A percentile compares a stretch with the other conserved stretches of the same genome.
These are phyloP conservation scores for Drosophila limbata DNA, from an alignment of 2,888 invertebrate genomes.

Conservation along the genomic window DNA sequence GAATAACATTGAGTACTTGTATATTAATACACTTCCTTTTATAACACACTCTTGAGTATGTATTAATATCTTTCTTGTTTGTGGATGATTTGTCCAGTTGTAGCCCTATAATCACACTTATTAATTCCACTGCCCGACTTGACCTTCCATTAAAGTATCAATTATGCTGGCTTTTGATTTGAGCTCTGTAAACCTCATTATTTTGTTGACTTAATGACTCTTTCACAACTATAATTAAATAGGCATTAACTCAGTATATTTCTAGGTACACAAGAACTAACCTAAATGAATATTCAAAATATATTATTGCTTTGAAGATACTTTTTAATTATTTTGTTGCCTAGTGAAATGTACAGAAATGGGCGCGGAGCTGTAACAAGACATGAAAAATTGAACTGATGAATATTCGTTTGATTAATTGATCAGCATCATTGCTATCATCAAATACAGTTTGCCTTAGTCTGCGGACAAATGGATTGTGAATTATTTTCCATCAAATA, in stretches of 20 bases:
- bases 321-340: not conserved
- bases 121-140: not conserved
- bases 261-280: not conserved
- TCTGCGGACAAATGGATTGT: conserved; percentile 51
- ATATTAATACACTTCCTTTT: not conserved
- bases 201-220: conserved; percentile 5
- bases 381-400: conserved; percentile 50
- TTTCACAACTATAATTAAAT: conserved; percentile 10
- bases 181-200: not conserved
- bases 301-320: not conserved
- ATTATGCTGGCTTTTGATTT: conserved; percentile 1
- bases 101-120: conserved; percentile 8
- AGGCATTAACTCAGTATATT: conserved; percentile 1
- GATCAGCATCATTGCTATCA: conserved; percentile 66
- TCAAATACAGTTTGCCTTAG: conserved; percentile 52
- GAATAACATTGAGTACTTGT: conserved; percentile 9
- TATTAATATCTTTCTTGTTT: not conserved
- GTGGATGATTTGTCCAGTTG: not conserved
- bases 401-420: conserved; percentile 64
- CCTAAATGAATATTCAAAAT: not conserved
- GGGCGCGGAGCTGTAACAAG: conserved; percentile 15
- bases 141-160: conserved; percentile 7
- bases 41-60: not conserved
- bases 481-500: conserved; percentile 73
- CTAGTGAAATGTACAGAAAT: conserved; percentile 4